Evolutionary conservation across 2,888 invertebrate species (phyloP).

Genomic region (Ennomos quercinarius): DNA sequence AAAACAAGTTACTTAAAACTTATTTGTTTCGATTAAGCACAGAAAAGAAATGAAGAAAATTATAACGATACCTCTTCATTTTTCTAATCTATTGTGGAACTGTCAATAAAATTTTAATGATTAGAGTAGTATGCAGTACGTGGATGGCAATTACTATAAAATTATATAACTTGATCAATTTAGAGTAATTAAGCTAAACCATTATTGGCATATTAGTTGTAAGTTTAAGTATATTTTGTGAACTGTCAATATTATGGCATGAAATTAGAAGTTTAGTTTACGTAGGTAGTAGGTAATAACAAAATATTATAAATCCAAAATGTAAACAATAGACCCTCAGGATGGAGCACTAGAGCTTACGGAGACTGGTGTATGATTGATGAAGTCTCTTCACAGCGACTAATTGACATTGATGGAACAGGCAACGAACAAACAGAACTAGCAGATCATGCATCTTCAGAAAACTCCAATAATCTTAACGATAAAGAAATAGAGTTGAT

Average conservation of each 20-base stretch:
- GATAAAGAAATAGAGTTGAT: slow-evolving; percentile 43
- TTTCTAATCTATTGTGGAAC: too few relatives aligned
- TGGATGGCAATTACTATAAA: too few relatives aligned
- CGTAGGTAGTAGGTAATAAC: slow-evolving; percentile 12
- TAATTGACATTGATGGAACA: slow-evolving; percentile 85
- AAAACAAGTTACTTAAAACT: too few relatives aligned
- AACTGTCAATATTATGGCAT: background rate
- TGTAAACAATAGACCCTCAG: slow-evolving; percentile 72
- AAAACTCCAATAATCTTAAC: slow-evolving; percentile 41
- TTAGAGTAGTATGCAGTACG: too few relatives aligned
- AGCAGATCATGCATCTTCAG: slow-evolving; percentile 43
- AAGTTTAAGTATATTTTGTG: background rate
- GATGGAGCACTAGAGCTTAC: slow-evolving; percentile 54
- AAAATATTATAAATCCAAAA: slow-evolving; percentile 53
- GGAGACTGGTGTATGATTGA: slow-evolving; percentile 76
- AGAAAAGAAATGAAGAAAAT: too few relatives aligned
- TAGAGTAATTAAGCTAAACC: too few relatives aligned
- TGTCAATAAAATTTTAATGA: too few relatives aligned
- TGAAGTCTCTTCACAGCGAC: slow-evolving; percentile 76
- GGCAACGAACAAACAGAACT: slow-evolving; percentile 58
- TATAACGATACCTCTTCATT: too few relatives aligned
- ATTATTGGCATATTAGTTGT: too few relatives aligned
- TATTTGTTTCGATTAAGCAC: too few relatives aligned
- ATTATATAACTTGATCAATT: too few relatives aligned
- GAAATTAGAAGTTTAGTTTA: background rate